Evolutionary conservation across 1,140 invertebrate genomes (phyloP).

Genomic region (Pararge aegeria): DNA sequence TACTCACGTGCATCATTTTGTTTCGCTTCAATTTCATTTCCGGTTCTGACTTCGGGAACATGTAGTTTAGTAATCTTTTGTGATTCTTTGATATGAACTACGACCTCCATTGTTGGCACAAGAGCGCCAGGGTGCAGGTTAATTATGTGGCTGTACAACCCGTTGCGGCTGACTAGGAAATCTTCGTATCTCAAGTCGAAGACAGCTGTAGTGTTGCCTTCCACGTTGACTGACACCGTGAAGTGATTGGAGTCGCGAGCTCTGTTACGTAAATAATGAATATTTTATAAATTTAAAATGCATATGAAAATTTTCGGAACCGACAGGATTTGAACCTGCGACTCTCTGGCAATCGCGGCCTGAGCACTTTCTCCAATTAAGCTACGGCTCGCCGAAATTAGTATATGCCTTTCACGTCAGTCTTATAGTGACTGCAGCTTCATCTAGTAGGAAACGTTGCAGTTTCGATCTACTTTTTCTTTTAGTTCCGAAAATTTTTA

Average conservation of each 20-base stretch:
- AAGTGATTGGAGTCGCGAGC: slow-evolving; percentile 84
- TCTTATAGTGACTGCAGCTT: too few relatives aligned
- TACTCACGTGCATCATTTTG: slow-evolving; percentile 67
- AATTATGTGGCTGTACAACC: slow-evolving; percentile 82
- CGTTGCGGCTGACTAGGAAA: slow-evolving; percentile 79
- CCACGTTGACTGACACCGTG: slow-evolving; percentile 82
- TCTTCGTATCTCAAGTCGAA: slow-evolving; percentile 86
- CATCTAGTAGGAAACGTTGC: too few relatives aligned
- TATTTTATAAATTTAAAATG: too few relatives aligned
- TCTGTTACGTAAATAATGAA: slow-evolving; percentile 46
- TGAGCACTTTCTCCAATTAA: too few relatives aligned
- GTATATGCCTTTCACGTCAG: too few relatives aligned
- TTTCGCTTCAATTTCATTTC: slow-evolving; percentile 80
- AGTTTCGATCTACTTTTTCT: too few relatives aligned
- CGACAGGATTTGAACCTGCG: too few relatives aligned
- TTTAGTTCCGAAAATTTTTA: too few relatives aligned
- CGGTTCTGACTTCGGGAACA: slow-evolving; percentile 81
- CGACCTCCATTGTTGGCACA: slow-evolving; percentile 80
- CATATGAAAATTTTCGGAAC: too few relatives aligned
- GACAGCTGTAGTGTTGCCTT: slow-evolving; percentile 78
- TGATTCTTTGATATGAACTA: slow-evolving; percentile 81
- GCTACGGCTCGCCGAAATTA: too few relatives aligned
- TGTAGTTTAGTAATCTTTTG: slow-evolving; percentile 79
- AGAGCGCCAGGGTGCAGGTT: slow-evolving; percentile 82
- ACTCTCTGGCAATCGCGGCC: too few relatives aligned